phyloP scores from a whole-genome alignment of 2,113 vertebrate species.

The Corynorhinus townsendii region DNA sequence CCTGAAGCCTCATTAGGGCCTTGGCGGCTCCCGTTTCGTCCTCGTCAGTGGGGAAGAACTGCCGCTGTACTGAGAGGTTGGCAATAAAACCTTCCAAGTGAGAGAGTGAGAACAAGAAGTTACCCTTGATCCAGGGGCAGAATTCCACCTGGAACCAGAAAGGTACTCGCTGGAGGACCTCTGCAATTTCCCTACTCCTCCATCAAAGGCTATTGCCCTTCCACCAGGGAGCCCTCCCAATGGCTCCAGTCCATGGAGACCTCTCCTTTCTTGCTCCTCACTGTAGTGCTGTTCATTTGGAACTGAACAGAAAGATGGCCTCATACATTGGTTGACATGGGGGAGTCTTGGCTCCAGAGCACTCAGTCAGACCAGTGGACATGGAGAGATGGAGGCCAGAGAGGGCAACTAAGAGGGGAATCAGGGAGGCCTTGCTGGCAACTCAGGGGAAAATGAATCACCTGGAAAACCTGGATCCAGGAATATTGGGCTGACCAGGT shows the following conservation, averaged over 20 bases:
- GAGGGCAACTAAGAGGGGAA: background rate
- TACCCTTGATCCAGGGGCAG: background rate
- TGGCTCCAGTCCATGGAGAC: background rate
- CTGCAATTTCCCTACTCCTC: background rate
- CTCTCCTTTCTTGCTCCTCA: background rate
- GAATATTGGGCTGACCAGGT: background rate
- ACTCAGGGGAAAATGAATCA: background rate
- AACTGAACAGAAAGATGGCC: background rate
- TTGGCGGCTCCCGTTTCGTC: slow-evolving; percentile 94
- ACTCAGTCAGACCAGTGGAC: background rate
- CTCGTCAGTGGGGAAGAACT: slow-evolving; percentile 93
- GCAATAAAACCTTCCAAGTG: slow-evolving; percentile 90
- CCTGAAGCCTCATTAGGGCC: slow-evolving; percentile 97
- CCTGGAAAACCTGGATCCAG: background rate
- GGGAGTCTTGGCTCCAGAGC: background rate
- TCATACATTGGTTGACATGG: background rate
- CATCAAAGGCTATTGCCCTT: background rate
- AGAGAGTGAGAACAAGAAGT: slow-evolving; percentile 30
- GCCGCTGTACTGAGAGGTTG: slow-evolving; percentile 92
- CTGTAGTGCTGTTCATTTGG: background rate
- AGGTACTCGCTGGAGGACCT: background rate
- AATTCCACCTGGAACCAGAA: background rate
- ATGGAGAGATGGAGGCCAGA: background rate
- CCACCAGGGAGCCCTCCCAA: background rate
- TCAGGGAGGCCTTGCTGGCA: background rate